These are phyloP conservation scores for Tetragnatha versicolor DNA, from an alignment of 1,140 invertebrate species.

Conservation along the genomic window DNA sequence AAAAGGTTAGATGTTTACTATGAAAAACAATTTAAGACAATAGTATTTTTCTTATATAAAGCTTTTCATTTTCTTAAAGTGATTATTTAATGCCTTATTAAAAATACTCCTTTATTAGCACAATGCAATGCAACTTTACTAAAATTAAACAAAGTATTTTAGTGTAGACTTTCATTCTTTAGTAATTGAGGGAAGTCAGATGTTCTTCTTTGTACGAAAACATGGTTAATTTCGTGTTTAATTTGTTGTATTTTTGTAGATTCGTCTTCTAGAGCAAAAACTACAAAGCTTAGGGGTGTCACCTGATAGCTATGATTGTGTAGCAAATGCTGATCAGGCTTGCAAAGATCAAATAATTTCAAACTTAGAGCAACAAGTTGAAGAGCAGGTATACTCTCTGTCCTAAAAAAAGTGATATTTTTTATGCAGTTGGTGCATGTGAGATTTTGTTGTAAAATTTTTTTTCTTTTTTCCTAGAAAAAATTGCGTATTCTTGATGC, in stretches of 20 bases:
- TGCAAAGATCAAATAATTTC: slow-evolving; percentile 74
- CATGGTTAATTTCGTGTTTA: too few relatives aligned
- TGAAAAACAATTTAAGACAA: background rate
- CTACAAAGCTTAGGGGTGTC: slow-evolving; percentile 26
- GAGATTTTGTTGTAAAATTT: background rate
- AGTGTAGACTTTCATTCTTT: too few relatives aligned
- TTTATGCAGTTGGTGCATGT: background rate
- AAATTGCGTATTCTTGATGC: slow-evolving; percentile 86
- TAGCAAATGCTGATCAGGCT: slow-evolving; percentile 60
- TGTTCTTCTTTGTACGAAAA: too few relatives aligned
- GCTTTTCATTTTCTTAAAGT: too few relatives aligned
- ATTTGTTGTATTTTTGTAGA: slow-evolving; percentile 7
- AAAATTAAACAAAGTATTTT: too few relatives aligned
- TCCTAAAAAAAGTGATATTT: slow-evolving; percentile 8
- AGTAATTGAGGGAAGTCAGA: too few relatives aligned
- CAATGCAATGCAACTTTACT: too few relatives aligned
- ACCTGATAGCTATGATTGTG: slow-evolving; percentile 45
- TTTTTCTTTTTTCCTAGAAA: slow-evolving; percentile 68
- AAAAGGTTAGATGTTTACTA: slow-evolving; percentile 61
- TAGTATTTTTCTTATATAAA: too few relatives aligned
- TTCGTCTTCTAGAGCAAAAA: slow-evolving; percentile 33
- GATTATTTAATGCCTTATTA: too few relatives aligned
- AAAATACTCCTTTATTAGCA: too few relatives aligned
- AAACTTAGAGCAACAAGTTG: slow-evolving; percentile 86
- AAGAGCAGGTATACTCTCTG: slow-evolving; percentile 77